Base-by-base conservation (phyloP, 2,113 vertebrate species). In the Hypocryptadius cinnamomeus region DNA sequence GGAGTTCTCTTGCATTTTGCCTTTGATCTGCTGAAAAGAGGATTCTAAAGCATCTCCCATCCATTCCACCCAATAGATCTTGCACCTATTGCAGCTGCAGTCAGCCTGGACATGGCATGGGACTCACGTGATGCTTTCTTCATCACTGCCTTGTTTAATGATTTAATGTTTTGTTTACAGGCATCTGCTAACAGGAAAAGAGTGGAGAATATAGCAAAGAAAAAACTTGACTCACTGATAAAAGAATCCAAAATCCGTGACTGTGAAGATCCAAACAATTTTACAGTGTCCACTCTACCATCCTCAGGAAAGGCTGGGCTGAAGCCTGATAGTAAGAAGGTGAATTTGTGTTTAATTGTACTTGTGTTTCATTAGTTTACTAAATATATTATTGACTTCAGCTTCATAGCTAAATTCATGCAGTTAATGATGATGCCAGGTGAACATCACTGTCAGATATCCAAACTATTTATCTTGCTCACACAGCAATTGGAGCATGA, bases 241-340 rank as follows among this genome's bases (percentile, higher is more conserved):
- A 99, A 99, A 92, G 99, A 99, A 97, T 99, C 99, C 6, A 99
- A 99, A 98, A 99, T 99, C 92, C 97, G 99, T 24, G 99, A 99
- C 97, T 96, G 98, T 45, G 99, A 99, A 90, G 99, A 99, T 88
- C 98, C 98, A 1, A 98, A 98, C 56, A 98, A 98, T 95, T 99
- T 99, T 93, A 96, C 98, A 10, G 98, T 99, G 45, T 92, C 98
- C 18, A 97, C 97, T 4, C 96, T 99, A 13, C 96, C 98, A 4
- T 95, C 98, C 1, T 48, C 98, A 1, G 98, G 97, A 53, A 98
- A 98, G 76, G 80, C 82, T 15, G 59, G 90, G 3, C 97, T 97
- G 42, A 98, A 97, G 89, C 83, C 96, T 2, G 96, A 97, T 10
- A 92, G 95, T 33, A 98, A 98, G 54, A 97, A 97, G 97, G 97